Conservation (phyloP, 2,113 vertebrate genomes). For the Phrynosoma platyrhinos region DNA sequence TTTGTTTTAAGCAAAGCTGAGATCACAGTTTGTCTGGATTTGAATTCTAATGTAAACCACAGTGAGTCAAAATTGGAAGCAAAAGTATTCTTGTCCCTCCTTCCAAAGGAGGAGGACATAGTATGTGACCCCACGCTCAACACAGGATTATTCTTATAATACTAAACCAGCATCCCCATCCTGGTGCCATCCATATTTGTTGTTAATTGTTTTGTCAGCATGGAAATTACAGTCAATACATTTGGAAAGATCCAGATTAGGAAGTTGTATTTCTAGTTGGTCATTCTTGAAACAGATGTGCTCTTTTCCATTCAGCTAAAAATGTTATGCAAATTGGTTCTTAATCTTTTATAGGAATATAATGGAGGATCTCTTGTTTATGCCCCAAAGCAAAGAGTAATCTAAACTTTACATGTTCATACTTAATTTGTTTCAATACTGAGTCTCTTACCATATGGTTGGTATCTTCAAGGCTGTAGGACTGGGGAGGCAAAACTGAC, state of each 20-base stretch:
- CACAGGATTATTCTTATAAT: background rate
- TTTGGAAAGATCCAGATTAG: background rate
- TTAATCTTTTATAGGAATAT: background rate
- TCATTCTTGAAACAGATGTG: background rate
- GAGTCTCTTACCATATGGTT: background rate
- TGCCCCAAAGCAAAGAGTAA: too few relatives aligned
- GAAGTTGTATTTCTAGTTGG: background rate
- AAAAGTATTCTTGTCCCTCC: background rate
- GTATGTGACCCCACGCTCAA: background rate
- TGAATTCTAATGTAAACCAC: background rate
- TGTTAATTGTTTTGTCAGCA: background rate
- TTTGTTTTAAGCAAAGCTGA: background rate
- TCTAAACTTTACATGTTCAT: background rate
- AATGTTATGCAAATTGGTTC: background rate
- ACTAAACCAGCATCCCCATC: background rate
- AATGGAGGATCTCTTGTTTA: background rate
- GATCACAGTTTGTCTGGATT: background rate
- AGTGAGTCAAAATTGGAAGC: background rate
- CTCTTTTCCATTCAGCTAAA: background rate
- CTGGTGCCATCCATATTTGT: background rate
- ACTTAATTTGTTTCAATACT: background rate
- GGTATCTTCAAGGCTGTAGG: constrained; percentile 86
- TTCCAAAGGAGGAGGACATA: background rate
- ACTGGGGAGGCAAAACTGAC: constrained; percentile 96
- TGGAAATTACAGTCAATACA: background rate